These are phyloP conservation scores for Ctenodactylus gundi DNA, from an alignment of 2,113 vertebrate species.

Conservation along the genomic window DNA sequence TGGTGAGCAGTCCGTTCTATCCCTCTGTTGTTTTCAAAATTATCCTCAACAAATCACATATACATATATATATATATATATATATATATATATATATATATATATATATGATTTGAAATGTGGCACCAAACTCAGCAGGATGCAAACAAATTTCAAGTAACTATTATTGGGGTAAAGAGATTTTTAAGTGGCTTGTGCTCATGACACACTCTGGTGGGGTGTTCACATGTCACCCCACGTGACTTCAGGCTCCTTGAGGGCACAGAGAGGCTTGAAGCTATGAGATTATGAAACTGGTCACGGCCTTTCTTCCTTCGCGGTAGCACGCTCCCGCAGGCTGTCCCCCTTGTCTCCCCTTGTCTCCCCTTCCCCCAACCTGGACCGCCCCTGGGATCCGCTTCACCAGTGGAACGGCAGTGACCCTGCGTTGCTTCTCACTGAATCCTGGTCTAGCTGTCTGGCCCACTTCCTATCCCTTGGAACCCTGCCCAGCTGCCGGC, in stretches of 20 bases:
- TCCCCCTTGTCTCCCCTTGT: background rate
- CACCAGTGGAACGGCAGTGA: background rate
- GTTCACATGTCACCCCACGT: background rate
- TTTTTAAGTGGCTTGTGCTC: background rate
- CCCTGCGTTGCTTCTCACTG: background rate
- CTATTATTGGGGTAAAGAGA: background rate
- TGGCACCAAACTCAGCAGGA: background rate
- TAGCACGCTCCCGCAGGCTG: background rate
- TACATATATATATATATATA: too few relatives aligned
- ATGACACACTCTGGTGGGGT: background rate
- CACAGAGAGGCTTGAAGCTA: background rate
- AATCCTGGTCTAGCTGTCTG: background rate
- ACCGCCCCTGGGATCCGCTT: background rate
- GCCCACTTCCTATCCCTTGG: background rate
- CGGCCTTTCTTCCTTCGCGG: background rate
- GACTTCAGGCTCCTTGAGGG: background rate
- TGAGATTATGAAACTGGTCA: background rate
- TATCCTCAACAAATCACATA: too few relatives aligned
- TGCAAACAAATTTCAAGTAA: background rate
- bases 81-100: too few relatives aligned
- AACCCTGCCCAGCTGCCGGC: background rate
- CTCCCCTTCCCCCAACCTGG: background rate
- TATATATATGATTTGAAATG: background rate
- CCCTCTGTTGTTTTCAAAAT: too few relatives aligned
- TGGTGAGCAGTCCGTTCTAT: too few relatives aligned